Evolutionary conservation across 2,113 vertebrate genomes (phyloP).

Genomic region (Stomatorhinus ivindoensis): DNA sequence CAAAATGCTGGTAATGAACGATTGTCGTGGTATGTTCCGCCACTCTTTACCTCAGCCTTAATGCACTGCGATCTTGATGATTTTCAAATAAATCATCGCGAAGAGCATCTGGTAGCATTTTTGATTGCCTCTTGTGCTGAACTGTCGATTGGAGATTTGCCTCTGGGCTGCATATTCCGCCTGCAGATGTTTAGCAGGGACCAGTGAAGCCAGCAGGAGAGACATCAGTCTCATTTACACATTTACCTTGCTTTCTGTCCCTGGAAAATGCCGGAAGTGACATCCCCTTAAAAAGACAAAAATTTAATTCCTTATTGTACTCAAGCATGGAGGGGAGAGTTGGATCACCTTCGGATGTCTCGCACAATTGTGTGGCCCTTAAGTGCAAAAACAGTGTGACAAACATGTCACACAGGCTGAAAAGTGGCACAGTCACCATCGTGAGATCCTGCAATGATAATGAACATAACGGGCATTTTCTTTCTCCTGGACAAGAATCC

Average conservation of each 20-base stretch:
- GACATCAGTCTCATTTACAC: background rate
- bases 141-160: background rate
- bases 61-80: background rate
- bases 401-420: background rate
- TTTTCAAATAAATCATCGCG: background rate
- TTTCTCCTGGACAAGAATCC: background rate
- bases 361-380: background rate
- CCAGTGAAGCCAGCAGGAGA: background rate
- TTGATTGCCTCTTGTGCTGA: background rate
- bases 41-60: background rate
- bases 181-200: background rate
- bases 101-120: background rate
- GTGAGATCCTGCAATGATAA: background rate
- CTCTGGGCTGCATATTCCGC: background rate
- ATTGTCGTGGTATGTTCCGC: background rate
- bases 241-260: background rate
- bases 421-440: background rate
- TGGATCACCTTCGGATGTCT: background rate
- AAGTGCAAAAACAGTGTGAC: background rate
- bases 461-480: background rate
- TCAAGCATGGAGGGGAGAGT: background rate
- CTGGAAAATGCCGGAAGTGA: background rate
- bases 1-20: background rate
- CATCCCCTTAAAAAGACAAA: background rate
- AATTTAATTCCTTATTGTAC: background rate